phyloP scores from a whole-genome alignment of 2,888 invertebrate genomes.

The Acronicta alni region DNA sequence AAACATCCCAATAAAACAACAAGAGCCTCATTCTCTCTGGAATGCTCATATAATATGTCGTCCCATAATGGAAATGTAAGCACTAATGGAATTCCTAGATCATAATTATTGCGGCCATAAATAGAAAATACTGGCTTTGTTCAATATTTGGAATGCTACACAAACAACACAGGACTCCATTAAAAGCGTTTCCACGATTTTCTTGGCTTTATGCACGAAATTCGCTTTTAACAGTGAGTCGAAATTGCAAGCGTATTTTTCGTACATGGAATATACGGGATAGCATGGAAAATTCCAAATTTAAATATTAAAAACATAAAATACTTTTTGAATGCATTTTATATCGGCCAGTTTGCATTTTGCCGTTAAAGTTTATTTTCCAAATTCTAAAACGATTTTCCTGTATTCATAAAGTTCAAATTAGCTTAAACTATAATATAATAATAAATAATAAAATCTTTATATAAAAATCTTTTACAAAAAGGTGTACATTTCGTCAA shows the following conservation, averaged over 20 bases:
- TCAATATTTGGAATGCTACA: constrained; percentile 11
- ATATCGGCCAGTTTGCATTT: too few species aligned
- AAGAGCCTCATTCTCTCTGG: neutral
- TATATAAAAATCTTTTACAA: too few species aligned
- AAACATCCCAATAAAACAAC: neutral
- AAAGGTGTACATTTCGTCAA: too few species aligned
- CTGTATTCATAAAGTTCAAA: too few species aligned
- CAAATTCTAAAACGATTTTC: too few species aligned
- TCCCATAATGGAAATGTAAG: neutral
- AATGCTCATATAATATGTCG: neutral
- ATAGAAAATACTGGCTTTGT: constrained; percentile 15
- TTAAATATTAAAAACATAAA: too few species aligned
- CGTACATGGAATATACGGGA: too few species aligned
- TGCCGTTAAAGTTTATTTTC: too few species aligned
- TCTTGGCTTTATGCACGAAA: neutral
- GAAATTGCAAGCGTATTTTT: too few species aligned
- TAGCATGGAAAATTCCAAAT: neutral
- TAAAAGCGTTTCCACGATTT: neutral
- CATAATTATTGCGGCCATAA: constrained; percentile 15
- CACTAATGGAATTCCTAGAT: constrained; percentile 18
- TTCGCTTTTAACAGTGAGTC: neutral
- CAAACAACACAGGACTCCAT: neutral
- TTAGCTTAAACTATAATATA: too few species aligned
- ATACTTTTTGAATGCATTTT: too few species aligned
- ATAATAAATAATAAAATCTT: too few species aligned